phyloP scores from a whole-genome alignment of 2,797 vertebrate species.

The Diceros bicornis region DNA sequence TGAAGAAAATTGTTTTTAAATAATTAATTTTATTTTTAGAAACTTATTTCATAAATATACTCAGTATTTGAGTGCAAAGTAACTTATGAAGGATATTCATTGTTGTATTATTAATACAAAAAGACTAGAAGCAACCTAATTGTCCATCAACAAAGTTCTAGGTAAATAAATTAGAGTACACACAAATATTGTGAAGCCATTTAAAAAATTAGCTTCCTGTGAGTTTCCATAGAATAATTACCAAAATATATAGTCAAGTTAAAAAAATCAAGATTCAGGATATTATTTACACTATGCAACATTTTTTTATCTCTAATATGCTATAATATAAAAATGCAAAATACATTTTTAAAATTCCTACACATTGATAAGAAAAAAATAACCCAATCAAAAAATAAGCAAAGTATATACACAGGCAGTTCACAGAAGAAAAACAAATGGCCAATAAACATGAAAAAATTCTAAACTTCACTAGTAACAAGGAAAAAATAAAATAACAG shows the following conservation, averaged over 20 bases:
- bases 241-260: not conserved
- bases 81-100: not conserved
- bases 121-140: conserved; percentile 6
- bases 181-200: not conserved
- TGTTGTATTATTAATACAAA: not conserved
- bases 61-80: not conserved
- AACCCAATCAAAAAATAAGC: not conserved
- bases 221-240: not conserved
- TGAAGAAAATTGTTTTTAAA: not conserved
- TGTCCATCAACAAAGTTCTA: not conserved
- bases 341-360: not conserved
- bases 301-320: not conserved
- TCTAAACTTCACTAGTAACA: not conserved
- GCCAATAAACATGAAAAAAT: not conserved
- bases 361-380: not conserved
- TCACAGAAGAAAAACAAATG: not conserved
- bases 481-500: not conserved
- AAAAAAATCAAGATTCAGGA: not conserved
- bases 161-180: not conserved
- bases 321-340: not conserved
- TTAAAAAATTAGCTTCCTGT: not conserved
- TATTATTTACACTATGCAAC: not conserved
- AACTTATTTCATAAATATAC: conserved; percentile 1
- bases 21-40: not conserved
- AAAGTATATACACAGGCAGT: not conserved